Evolutionary conservation across 2,888 invertebrate species (phyloP), one percentile per base, ranked within the genome.

Genomic region (Isoperla grammatica): DNA sequence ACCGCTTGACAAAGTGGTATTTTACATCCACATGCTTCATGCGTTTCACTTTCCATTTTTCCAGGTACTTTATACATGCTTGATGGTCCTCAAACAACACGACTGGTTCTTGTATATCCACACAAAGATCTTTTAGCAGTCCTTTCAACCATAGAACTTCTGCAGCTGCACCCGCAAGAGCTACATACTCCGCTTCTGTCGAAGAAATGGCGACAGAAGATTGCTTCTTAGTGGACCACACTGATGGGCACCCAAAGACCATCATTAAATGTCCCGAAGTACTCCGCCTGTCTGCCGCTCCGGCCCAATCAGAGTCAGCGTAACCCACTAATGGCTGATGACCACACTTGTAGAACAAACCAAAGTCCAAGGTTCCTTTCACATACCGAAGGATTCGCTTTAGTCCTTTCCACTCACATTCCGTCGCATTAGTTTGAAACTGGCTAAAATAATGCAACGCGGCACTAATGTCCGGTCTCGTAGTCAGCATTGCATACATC

Each of bases 161-260:
- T n/a, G 63, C 55, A 5, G 64, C 66, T 8, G 67, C 68, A 17
- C 56, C 61, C 6, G 67, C 65, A 17, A 71, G 58, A 2, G 72
- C 70, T 2, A 71, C 61, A 59, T 69, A 71, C 63, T 73, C 70
- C 1, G 72, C 68, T 64, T 72, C 72, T 4, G 71, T 71, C 0
- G 69, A 68, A 8, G 71, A 71, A 0, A 70, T 39, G 1, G 70
- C 65, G 3, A 71, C 69, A 22, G 65, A 54, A 12, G 59, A 59
- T 61, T 73, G 73, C 60, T 67, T 72, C 42, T 63, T 69, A 6
- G 69, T 68, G 1, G 50, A 58, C 72, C 72, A 74, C 15, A 59
- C 56, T 2, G 72, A 65, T 0, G 67, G 66, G 42, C 62, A 63
- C 22, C 68, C 69, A 62, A 61, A 67, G 1, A 69, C 42, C 59